phyloP scores from a whole-genome alignment of 2,113 vertebrate species.

The Ciconia stormi region DNA sequence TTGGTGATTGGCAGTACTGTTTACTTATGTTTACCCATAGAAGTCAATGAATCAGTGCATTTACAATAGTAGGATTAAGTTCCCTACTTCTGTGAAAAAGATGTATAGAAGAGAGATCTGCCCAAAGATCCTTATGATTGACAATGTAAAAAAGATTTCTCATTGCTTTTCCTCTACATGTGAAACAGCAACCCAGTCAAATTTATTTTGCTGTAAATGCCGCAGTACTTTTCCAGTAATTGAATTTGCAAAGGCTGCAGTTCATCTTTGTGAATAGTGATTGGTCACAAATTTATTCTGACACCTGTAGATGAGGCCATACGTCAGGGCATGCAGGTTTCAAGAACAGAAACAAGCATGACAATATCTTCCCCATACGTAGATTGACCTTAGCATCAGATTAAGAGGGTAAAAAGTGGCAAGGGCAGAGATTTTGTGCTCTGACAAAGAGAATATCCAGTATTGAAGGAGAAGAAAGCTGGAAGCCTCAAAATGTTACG shows the following conservation, averaged over 20 bases:
- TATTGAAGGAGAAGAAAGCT: background rate
- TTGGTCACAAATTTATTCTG: slow-evolving; percentile 2
- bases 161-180: background rate
- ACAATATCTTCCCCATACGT: background rate
- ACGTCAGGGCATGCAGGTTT: background rate
- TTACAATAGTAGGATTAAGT: background rate
- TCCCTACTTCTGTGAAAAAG: background rate
- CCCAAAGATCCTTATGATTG: background rate
- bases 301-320: background rate
- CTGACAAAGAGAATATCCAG: background rate
- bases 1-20: background rate
- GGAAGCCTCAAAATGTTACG: background rate
- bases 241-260: background rate
- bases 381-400: background rate
- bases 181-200: background rate
- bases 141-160: background rate
- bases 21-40: background rate
- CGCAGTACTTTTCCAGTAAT: background rate
- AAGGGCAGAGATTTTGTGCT: background rate
- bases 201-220: background rate
- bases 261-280: background rate
- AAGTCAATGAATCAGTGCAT: background rate
- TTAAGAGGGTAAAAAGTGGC: background rate
- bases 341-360: background rate
- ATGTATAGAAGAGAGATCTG: background rate